Conservation (phyloP, 2,113 vertebrate genomes). For the Cisticola juncidis region DNA sequence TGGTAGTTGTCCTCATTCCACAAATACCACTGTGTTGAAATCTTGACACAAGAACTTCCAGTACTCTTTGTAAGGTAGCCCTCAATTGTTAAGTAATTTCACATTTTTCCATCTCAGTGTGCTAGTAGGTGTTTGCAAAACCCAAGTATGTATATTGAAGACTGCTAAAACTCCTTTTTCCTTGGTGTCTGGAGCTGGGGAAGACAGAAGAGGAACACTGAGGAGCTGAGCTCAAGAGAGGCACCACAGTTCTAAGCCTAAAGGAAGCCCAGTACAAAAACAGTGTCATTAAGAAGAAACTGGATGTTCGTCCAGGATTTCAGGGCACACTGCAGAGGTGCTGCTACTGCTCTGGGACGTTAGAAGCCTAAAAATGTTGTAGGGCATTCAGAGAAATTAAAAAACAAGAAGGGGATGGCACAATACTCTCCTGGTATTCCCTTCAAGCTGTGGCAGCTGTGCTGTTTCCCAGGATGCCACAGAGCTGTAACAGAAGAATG, state of each 20-base stretch:
- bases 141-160: background rate
- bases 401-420: background rate
- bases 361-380: background rate
- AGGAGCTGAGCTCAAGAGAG: background rate
- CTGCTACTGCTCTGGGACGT: background rate
- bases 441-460: background rate
- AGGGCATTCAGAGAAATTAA: background rate
- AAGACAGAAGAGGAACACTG: background rate
- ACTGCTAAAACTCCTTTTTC: background rate
- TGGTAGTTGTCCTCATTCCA: rapidly evolving
- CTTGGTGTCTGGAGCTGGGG: background rate
- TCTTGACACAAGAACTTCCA: background rate
- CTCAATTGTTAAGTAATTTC: background rate
- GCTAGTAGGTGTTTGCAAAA: background rate
- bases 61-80: background rate
- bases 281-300: background rate
- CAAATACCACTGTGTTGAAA: background rate
- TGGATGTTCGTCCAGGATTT: background rate
- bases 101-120: background rate
- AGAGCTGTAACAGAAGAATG: background rate
- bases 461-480: background rate
- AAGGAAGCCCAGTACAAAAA: background rate
- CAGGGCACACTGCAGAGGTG: background rate
- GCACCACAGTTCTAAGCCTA: background rate
- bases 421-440: background rate